Percentiles rank a stretch among this genome's conserved stretches.
These are phyloP conservation scores for Eristalinus aeneus DNA, from an alignment of 2,888 invertebrate species.

Conservation along the genomic window DNA sequence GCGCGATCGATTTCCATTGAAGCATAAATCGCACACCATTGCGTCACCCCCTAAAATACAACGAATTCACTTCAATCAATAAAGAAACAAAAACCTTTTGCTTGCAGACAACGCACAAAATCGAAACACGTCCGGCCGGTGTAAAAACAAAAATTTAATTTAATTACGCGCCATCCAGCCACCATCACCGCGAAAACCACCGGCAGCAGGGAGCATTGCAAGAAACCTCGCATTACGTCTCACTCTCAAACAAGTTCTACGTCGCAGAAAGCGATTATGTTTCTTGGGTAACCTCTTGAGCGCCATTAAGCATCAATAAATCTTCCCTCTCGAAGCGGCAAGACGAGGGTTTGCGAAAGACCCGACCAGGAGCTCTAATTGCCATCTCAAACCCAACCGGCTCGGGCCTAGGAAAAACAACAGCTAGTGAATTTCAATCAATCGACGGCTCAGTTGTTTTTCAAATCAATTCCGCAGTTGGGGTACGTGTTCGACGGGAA, in stretches of 20 bases:
- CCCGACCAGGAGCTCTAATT: constrained; percentile 2
- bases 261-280: constrained; percentile 14
- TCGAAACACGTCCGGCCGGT: not conserved
- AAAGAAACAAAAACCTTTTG: not conserved
- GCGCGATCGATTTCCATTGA: not conserved
- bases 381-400: not conserved
- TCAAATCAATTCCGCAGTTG: not conserved
- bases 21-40: not conserved
- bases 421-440: not conserved
- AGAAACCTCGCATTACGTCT: not conserved
- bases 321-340: not conserved
- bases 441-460: not conserved
- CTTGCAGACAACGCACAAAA: not conserved
- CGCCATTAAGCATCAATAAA: constrained; percentile 21
- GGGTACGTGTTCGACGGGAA: not conserved
- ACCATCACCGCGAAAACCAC: not conserved
- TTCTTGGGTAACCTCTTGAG: constrained; percentile 8
- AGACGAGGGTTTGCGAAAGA: not conserved
- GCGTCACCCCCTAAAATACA: not conserved
- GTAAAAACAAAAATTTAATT: not conserved
- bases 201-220: not conserved
- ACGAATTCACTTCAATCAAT: not conserved
- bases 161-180: not conserved
- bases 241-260: constrained; percentile 30
- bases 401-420: not conserved